Conservation (phyloP, 2,797 vertebrate genomes). For the Myripristis jacobus region DNA sequence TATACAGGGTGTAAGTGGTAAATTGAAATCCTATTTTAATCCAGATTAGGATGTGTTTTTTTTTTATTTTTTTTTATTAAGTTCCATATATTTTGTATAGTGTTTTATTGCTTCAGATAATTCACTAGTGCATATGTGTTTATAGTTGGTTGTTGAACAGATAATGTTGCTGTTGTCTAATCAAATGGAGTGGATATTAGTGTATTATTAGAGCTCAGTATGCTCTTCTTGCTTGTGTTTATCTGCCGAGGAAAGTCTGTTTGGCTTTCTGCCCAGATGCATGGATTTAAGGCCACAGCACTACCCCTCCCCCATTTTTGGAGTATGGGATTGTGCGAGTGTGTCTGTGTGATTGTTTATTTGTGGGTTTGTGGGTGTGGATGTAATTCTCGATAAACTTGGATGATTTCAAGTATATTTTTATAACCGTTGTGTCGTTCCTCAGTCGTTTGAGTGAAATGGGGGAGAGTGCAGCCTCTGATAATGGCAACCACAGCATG, state of each 20-base stretch:
- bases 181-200: conserved; percentile 74
- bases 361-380: conserved; percentile 15
- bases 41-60: conserved; percentile 52
- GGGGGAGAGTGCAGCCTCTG: conserved; percentile 12
- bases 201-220: conserved; percentile 63
- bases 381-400: conserved; percentile 12
- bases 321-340: conserved; percentile 13
- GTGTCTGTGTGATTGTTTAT: conserved; percentile 19
- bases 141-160: conserved; percentile 49
- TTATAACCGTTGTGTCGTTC: not conserved
- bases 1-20: conserved; percentile 27
- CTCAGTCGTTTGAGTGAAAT: not conserved
- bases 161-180: conserved; percentile 64
- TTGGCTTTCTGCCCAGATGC: conserved; percentile 79
- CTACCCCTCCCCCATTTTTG: conserved; percentile 45
- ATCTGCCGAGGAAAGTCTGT: conserved; percentile 73
- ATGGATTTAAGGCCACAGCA: conserved; percentile 72
- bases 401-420: not conserved
- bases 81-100: conserved; percentile 31
- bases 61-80: conserved; percentile 39
- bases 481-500: conserved; percentile 5
- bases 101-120: conserved; percentile 47
- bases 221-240: conserved; percentile 62
- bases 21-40: conserved; percentile 56
- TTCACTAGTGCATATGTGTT: conserved; percentile 49